Evolutionary conservation across 2,888 invertebrate genomes (phyloP).

Genomic region (Drosophila recens): DNA sequence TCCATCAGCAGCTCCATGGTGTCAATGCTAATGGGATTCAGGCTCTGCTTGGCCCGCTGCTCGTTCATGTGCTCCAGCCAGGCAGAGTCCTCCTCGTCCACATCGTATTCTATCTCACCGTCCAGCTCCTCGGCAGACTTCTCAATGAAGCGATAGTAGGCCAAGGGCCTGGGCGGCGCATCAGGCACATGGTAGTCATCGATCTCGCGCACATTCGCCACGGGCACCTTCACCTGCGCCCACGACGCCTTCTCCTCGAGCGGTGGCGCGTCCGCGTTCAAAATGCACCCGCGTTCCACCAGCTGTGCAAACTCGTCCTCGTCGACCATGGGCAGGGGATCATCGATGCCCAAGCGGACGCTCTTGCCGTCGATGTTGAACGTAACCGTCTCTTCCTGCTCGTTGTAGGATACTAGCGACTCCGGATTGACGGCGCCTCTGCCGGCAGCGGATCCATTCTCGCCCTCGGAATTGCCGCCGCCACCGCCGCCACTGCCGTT

Average conservation of each 20-base stretch:
- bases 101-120: conserved; percentile 97
- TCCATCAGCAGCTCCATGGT: conserved; percentile 98
- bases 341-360: conserved; percentile 88
- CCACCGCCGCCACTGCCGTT: conserved; percentile 74
- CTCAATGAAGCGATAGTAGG: conserved; percentile 97
- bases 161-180: conserved; percentile 93
- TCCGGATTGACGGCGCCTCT: conserved; percentile 72
- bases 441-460: conserved; percentile 53
- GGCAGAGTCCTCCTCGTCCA: conserved; percentile 98
- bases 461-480: conserved; percentile 35
- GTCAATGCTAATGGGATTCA: conserved; percentile 93
- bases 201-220: conserved; percentile 89
- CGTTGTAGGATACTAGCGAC: conserved; percentile 90
- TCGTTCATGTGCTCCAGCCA: conserved; percentile 97
- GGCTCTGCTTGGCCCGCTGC: conserved; percentile 89
- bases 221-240: conserved; percentile 88
- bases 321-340: conserved; percentile 89
- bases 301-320: conserved; percentile 87
- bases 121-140: conserved; percentile 97
- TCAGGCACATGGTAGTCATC: conserved; percentile 92
- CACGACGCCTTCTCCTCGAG: conserved; percentile 84
- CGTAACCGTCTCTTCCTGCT: conserved; percentile 93
- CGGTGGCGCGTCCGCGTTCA: conserved; percentile 82
- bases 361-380: conserved; percentile 94
- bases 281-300: conserved; percentile 82